Base-by-base conservation (phyloP, 1,140 invertebrate species). In the Planococcus citri region DNA sequence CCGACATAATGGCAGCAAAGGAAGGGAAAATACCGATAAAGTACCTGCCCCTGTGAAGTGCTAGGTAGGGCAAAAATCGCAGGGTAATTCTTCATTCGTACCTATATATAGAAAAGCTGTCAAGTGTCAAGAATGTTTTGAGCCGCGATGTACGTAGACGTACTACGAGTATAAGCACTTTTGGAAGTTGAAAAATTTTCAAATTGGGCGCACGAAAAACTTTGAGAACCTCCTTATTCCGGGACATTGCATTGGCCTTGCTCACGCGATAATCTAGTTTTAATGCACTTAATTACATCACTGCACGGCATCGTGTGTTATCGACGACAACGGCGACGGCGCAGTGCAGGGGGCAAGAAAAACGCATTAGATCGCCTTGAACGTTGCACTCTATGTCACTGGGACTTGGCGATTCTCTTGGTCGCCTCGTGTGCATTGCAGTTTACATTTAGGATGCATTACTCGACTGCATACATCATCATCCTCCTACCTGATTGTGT, bases 211-310 rank as follows among this genome's bases (percentile, higher is more conserved):
- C 41, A 51, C 41, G 41, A 51, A 51, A 51, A 51, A 51, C 41
- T 20, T 20, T 20, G 41, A 14, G 41, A 20, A 51, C 41, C 41
- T 51, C 12, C 29, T 33, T 33, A 33, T 33, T 33, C 12, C 41
- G 41, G n/a, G 41, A 51, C 41, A 20, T 51, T 51, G 41, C 41
- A 51, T 51, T 20, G 41, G 41, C 41, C 41, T 51, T 51, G 41
- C 41, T 14, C 41, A 51, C 41, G 41, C 41, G 41, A 51, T 51
- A 51, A 51, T 51, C 41, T 51, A 51, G 41, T 51, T 51, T 51
- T 51, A 51, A 51, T 51, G 41, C 41, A 20, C 41, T 51, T 51
- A 51, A 51, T 51, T 51, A 17, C 41, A 51, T 51, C 41, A 51
- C 41, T 51, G 41, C 41, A 51, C 41, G 41, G 6, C 41, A 51